phyloP scores from a whole-genome alignment of 2,888 invertebrate genomes.

The Clepsis dumicolana region DNA sequence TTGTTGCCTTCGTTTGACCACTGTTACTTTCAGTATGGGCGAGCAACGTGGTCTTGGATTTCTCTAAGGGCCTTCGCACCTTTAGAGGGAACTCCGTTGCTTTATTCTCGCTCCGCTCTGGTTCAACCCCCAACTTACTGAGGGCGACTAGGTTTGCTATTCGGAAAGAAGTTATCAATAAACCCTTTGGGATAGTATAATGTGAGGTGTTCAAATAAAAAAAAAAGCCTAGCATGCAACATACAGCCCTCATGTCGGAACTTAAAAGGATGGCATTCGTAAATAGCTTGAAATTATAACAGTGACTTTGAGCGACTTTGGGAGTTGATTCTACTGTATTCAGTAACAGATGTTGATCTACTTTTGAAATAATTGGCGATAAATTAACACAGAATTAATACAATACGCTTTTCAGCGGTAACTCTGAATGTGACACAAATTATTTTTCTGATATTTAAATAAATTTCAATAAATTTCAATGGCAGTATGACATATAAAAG shows the following conservation, averaged over 20 bases:
- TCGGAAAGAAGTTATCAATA: slow-evolving; percentile 54
- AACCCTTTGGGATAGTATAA: slow-evolving; percentile 48
- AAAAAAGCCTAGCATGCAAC: slow-evolving; percentile 76
- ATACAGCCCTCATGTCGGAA: slow-evolving; percentile 66
- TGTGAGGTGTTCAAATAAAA: slow-evolving; percentile 54
- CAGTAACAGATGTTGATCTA: slow-evolving; percentile 20
- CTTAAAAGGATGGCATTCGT: slow-evolving; percentile 41
- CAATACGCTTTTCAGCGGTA: not conserved
- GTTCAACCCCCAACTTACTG: slow-evolving; percentile 84
- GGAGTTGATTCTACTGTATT: slow-evolving; percentile 31
- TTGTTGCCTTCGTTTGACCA: slow-evolving; percentile 79
- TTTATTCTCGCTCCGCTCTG: slow-evolving; percentile 77
- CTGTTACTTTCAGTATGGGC: slow-evolving; percentile 81
- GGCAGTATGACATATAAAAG: not conserved
- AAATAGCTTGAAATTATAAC: slow-evolving; percentile 45
- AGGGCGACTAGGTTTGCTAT: slow-evolving; percentile 84
- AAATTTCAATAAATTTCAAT: not conserved
- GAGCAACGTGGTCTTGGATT: slow-evolving; percentile 83
- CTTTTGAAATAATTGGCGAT: slow-evolving; percentile 5
- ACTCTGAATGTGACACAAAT: not conserved
- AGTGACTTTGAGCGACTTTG: slow-evolving; percentile 12
- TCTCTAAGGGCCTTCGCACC: slow-evolving; percentile 78
- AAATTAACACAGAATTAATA: not conserved
- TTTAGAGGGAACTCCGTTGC: slow-evolving; percentile 79
- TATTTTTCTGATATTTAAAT: not conserved